A percentile compares a stretch with the other conserved stretches of the same genome.
phyloP scores from a whole-genome alignment of 2,888 invertebrate genomes.

The Eremobia ochroleuca region DNA sequence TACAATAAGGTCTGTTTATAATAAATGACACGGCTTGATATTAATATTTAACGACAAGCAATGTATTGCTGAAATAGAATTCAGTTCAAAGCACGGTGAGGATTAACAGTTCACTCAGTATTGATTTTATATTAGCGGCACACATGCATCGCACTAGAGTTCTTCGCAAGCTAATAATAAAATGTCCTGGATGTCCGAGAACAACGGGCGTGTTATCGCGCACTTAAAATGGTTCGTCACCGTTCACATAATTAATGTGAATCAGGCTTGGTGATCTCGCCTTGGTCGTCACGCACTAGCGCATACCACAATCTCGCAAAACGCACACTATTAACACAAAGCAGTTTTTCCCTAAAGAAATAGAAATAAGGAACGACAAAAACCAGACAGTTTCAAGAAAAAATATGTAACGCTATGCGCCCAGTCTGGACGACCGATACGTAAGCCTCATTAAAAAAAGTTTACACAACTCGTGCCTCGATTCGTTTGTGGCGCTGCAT shows the following conservation, averaged over 20 bases:
- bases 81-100: slow-evolving; percentile 34
- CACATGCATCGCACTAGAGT: slow-evolving; percentile 66
- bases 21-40: slow-evolving; percentile 18
- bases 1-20: slow-evolving; percentile 18
- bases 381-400: slow-evolving; percentile 69
- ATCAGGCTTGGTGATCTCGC: slow-evolving; percentile 81
- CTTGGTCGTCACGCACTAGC: slow-evolving; percentile 78
- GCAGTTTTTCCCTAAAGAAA: slow-evolving; percentile 58
- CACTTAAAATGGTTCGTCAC: slow-evolving; percentile 88
- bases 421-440: slow-evolving; percentile 82
- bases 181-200: slow-evolving; percentile 69
- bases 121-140: slow-evolving; percentile 85
- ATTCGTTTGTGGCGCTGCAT: slow-evolving; percentile 70
- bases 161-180: slow-evolving; percentile 66
- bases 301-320: slow-evolving; percentile 68
- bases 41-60: slow-evolving; percentile 23
- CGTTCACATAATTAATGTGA: slow-evolving; percentile 89
- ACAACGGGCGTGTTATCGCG: slow-evolving; percentile 85
- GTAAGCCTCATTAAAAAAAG: slow-evolving; percentile 86
- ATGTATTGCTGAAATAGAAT: slow-evolving; percentile 29
- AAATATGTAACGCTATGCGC: slow-evolving; percentile 77
- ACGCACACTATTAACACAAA: slow-evolving; percentile 62
- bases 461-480: slow-evolving; percentile 84
- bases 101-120: slow-evolving; percentile 71
- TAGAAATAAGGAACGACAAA: slow-evolving; percentile 60